Conservation (phyloP, 2,113 vertebrate species). For the Hepsetus odoe region DNA sequence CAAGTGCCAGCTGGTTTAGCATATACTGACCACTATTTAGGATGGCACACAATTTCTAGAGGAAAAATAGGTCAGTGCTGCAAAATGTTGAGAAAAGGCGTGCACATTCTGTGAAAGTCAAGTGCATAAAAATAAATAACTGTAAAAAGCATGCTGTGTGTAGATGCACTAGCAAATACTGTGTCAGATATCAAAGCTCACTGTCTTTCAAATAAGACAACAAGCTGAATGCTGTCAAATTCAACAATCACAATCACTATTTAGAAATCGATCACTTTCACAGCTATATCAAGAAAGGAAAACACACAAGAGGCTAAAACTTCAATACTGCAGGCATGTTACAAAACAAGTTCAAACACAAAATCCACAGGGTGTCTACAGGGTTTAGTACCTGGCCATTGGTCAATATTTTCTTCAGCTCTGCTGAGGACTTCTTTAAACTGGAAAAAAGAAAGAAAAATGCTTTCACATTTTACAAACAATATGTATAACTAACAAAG, state of each 20-base stretch:
- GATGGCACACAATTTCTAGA: too few species aligned
- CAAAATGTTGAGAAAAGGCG: not conserved
- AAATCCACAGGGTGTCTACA: not conserved
- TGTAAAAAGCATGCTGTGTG: not conserved
- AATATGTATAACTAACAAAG: not conserved
- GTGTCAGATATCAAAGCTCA: too few species aligned
- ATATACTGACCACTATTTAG: not conserved
- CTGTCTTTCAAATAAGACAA: not conserved
- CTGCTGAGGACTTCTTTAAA: conserved; percentile 95
- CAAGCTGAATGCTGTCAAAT: not conserved
- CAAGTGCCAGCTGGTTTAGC: conserved; percentile 60
- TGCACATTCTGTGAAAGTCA: not conserved
- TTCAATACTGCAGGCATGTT: not conserved
- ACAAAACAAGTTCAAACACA: not conserved
- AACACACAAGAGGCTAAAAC: too few species aligned
- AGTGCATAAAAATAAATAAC: not conserved
- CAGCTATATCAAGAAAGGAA: not conserved
- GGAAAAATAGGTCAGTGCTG: not conserved
- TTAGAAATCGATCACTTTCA: too few species aligned
- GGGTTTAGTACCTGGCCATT: conserved; percentile 86
- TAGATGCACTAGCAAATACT: not conserved
- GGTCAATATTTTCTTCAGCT: conserved; percentile 93
- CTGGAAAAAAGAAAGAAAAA: conserved; percentile 69
- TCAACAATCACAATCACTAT: not conserved
- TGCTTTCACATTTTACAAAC: not conserved